phyloP scores from a whole-genome alignment of 2,888 invertebrate genomes.

The Hyposoter didymator region DNA sequence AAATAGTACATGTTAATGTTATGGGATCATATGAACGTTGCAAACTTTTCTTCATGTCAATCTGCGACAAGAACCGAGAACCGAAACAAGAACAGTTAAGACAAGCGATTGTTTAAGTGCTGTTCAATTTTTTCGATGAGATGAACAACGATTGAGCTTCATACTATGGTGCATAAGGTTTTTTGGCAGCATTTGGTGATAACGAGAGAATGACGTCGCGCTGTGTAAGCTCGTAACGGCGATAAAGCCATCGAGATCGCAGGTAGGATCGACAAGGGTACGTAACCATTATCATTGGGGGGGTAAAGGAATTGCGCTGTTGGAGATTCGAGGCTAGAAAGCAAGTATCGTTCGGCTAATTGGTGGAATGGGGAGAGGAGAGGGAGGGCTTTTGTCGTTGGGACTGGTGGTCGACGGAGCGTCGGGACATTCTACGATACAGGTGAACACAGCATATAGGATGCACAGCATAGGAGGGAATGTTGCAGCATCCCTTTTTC shows the following conservation, averaged over 20 bases:
- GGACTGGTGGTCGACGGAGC: constrained; percentile 57
- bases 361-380: constrained; percentile 75
- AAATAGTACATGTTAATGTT: background rate
- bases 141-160: background rate
- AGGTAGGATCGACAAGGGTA: constrained; percentile 67
- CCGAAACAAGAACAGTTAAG: too few species aligned
- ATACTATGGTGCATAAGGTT: too few species aligned
- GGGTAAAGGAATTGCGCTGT: constrained; percentile 36
- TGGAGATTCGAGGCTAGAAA: constrained; percentile 55
- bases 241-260: constrained; percentile 51
- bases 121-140: background rate
- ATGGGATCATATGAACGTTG: background rate
- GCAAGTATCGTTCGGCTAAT: constrained; percentile 79
- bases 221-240: constrained; percentile 31
- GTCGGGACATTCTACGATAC: constrained; percentile 32
- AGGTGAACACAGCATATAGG: constrained; percentile 39
- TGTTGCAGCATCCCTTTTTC: constrained; percentile 3
- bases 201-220: background rate
- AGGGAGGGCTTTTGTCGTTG: constrained; percentile 77
- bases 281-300: constrained; percentile 78
- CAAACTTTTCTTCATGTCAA: background rate
- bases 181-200: background rate
- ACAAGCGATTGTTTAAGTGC: too few species aligned
- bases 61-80: too few species aligned
- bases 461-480: background rate